Conservation (phyloP, 1,140 invertebrate genomes). For the Eulimnadia texana region DNA sequence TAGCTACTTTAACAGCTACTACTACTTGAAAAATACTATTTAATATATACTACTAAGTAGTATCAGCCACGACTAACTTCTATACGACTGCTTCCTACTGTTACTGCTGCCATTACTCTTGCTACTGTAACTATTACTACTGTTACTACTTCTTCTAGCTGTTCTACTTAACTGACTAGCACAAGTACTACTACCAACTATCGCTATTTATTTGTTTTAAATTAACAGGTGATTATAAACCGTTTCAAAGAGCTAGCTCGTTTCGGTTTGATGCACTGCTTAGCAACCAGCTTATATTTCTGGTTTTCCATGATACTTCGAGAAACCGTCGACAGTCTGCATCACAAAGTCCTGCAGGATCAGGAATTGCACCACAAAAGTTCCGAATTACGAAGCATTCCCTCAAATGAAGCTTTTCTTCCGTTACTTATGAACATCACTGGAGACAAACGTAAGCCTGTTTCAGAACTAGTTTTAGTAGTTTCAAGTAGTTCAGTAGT, state of each 20-base stretch:
- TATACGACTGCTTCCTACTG: too few species aligned
- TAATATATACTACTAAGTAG: too few species aligned
- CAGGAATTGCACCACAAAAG: slow-evolving; percentile 20
- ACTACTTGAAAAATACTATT: too few species aligned
- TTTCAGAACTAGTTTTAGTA: background rate
- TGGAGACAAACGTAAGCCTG: background rate
- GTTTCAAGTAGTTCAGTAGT: too few species aligned
- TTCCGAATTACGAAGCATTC: slow-evolving; percentile 16
- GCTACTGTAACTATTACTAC: background rate
- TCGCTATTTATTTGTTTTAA: too few species aligned
- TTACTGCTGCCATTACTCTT: too few species aligned
- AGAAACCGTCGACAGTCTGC: slow-evolving; percentile 41
- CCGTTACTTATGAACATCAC: slow-evolving; percentile 4
- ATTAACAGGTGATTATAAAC: slow-evolving; percentile 43
- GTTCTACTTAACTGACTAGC: too few species aligned
- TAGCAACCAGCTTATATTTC: slow-evolving; percentile 51
- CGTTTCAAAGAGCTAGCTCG: slow-evolving; percentile 39
- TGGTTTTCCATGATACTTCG: slow-evolving; percentile 56
- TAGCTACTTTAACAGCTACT: too few species aligned
- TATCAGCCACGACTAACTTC: too few species aligned
- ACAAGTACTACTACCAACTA: too few species aligned
- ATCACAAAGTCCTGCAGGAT: slow-evolving; percentile 25
- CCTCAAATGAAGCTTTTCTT: background rate
- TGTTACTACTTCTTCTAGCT: too few species aligned
- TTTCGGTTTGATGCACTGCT: slow-evolving; percentile 56